Base-by-base conservation (phyloP, 2,797 vertebrate species). In the Gymnopithys bicolor region DNA sequence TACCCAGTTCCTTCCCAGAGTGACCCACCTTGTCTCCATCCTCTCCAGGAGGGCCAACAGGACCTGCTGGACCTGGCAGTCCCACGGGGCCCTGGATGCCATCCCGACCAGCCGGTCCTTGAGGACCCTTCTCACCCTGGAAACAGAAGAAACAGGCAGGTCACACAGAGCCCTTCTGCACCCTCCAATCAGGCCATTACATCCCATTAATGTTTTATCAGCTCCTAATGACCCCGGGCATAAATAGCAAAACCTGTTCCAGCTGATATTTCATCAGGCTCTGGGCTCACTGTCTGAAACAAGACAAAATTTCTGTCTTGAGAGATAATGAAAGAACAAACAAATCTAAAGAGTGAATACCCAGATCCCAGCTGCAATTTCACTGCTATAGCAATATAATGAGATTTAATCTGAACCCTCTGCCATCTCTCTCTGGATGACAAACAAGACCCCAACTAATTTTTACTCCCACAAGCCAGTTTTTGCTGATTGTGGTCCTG, bases 31-130 rank as follows among this genome's bases (percentile, higher is more conserved):
- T 99, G 96, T 99, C 99, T 90, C 99, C 99, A 1, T 99, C 99
- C 97, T 99, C 99, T 95, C 99, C 99, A 0, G 99, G 99, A 77
- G 99, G 98, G 28, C 99, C 99, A 1, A 99, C 98, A 4, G 99
- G 99, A 97, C 99, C 99, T 59, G 99, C 99, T 4, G 99, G 99
- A 60, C 99, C 99, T 1, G 99, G 99, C n/a, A 99, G 98, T 83
- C 99, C 99, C 88, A 99, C 99, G 0, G 99, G 99, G 82, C 99
- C 99, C 94, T 99, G 99, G 96, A 99, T 99, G 63, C 99, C 99
- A 2, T 99, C 99, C 97, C 99, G 98, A 84, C 99, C 99, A 28
- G 99, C 99, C 0, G 99, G 99, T 33, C 99, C 99, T 96, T 99
- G 99, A 41, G 99, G 99, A 91, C 99, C 99, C 97, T 99, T 99